Conservation (phyloP, 2,113 vertebrate genomes). For the Saccopteryx leptura region DNA sequence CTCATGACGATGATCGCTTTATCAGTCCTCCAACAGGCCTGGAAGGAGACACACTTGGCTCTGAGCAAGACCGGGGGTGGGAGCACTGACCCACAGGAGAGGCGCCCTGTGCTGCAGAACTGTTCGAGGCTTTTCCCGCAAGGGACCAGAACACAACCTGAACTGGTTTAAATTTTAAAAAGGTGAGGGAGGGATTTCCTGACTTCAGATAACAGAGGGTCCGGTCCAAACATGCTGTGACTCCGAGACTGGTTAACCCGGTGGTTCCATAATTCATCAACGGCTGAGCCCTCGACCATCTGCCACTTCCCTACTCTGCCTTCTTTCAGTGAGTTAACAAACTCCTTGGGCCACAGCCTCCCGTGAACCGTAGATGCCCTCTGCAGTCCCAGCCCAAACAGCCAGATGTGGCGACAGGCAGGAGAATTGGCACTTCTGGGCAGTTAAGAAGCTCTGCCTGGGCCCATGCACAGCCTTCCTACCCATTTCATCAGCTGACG, state of each 20-base stretch:
- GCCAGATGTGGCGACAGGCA: not conserved
- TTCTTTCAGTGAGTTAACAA: not conserved
- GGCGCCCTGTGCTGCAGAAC: fast-evolving
- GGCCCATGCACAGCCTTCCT: not conserved
- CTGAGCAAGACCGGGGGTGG: fast-evolving
- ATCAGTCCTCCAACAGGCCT: not conserved
- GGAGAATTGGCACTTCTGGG: not conserved
- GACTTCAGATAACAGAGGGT: not conserved
- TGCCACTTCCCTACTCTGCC: too few species aligned
- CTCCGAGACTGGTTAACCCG: not conserved
- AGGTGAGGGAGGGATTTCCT: not conserved
- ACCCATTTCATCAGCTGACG: not conserved
- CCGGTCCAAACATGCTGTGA: not conserved
- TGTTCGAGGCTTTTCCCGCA: not conserved
- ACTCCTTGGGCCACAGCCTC: not conserved
- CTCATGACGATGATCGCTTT: not conserved
- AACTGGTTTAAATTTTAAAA: not conserved
- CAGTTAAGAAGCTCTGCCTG: not conserved
- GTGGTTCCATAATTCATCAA: not conserved
- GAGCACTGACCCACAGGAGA: not conserved
- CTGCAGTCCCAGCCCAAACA: not conserved
- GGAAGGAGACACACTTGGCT: not conserved
- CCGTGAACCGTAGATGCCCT: not conserved
- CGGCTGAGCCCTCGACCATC: not conserved
- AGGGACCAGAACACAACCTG: not conserved